Base-by-base conservation (phyloP, 1,140 invertebrate genomes). In the Bombus soroeensis region DNA sequence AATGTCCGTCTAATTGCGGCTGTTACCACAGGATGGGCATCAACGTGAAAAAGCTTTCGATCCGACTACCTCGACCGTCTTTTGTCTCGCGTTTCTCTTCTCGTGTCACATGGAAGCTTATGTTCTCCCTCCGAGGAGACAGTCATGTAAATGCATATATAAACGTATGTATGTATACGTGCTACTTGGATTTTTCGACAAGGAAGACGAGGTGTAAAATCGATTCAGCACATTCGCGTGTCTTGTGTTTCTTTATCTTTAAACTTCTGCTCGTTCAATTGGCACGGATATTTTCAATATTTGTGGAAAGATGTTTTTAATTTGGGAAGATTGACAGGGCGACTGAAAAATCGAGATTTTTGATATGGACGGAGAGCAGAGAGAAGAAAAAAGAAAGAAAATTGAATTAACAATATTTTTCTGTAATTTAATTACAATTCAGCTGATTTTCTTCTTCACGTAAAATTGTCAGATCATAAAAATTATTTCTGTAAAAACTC, bases 31-130 rank as follows among this genome's bases (percentile, higher is more conserved):
- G 28, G 4, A 75, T 59, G 59, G 70, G 84, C 79, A 82, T 86
- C 84, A 81, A 41, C 79, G 79, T 82, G 79, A 82, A 86, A 82
- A 86, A 82, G 84, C 84, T 86, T 86, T 82, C 79, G 62, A 80
- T 70, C 74, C 75, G 41, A 41, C 53, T 41, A 8, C n/a, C 53
- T 70, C 75, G 57, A 41, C 75, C 41, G 18, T 59, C 53, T 70
- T 39, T 37, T 47, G n/a, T 81, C 68, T 72, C 70, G 43, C 57
- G 70, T 53, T 85, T 81, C 47, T 73, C 47, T 68, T 78, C 28
- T 22, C 71, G n/a, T 32, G 28, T 15, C 22, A 34, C 22, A 43
- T 57, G n/a, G 41, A 83, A 83, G 73, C 81, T 64, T 83, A 70
- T 77, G 64, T 78, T 32, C 66, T 47, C 57, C 32, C 37, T 28